These are phyloP conservation scores for Leptinotarsa lineolata DNA, from an alignment of 1,140 invertebrate species.

Conservation along the genomic window DNA sequence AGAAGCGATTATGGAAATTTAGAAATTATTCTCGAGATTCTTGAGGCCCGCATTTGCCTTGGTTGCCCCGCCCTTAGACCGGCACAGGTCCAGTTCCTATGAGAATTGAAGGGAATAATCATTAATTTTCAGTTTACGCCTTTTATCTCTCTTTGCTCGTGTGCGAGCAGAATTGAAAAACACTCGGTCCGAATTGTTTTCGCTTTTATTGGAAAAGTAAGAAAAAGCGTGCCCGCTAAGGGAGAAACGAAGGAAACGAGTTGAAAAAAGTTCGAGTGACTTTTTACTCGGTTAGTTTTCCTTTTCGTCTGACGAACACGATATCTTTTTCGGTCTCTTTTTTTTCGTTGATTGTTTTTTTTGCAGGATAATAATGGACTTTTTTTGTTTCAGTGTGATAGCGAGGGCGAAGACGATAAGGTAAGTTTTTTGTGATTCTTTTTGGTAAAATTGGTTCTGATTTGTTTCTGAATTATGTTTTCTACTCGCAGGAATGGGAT, in stretches of 20 bases:
- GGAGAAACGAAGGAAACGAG: constrained; percentile 16
- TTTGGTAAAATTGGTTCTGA: too few species aligned
- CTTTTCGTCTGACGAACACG: constrained; percentile 27
- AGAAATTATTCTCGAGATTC: too few species aligned
- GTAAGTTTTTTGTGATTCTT: constrained; percentile 58
- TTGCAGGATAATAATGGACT: constrained; percentile 39
- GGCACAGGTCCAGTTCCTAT: not conserved
- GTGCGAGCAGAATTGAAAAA: constrained; percentile 14
- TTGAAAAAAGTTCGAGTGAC: constrained; percentile 22
- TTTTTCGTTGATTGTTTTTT: constrained; percentile 26
- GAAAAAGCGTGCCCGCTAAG: constrained; percentile 7
- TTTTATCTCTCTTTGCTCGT: constrained; percentile 21
- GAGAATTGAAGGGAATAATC: constrained; percentile 23
- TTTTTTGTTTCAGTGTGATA: constrained; percentile 80
- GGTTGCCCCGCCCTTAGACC: too few species aligned
- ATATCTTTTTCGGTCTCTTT: constrained; percentile 13
- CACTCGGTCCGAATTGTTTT: constrained; percentile 17
- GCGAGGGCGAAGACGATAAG: constrained; percentile 85
- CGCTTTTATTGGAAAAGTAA: constrained; percentile 22
- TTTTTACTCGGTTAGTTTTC: constrained; percentile 23
- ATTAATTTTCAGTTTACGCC: constrained; percentile 30
- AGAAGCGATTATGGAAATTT: too few species aligned
- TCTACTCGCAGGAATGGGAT: too few species aligned
- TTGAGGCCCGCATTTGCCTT: too few species aligned
- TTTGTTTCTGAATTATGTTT: too few species aligned